Conservation (phyloP, 1,140 invertebrate species). For the Aethina tumida region DNA sequence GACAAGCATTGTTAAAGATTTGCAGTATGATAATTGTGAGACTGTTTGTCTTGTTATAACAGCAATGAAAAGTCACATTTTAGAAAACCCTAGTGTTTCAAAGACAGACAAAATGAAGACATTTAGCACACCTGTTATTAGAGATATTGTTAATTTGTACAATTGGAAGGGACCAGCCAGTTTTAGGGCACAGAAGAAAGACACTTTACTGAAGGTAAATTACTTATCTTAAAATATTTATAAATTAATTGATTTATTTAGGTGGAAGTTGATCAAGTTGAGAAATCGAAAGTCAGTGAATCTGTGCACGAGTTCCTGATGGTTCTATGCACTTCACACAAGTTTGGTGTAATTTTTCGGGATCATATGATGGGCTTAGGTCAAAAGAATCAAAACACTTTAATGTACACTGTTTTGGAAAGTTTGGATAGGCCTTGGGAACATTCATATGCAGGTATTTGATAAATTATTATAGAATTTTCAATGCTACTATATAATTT, state of each 20-base stretch:
- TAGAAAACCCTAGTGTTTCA: slow-evolving; percentile 53
- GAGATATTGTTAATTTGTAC: slow-evolving; percentile 57
- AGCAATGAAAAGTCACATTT: slow-evolving; percentile 55
- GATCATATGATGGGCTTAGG: slow-evolving; percentile 48
- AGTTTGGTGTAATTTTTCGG: slow-evolving; percentile 56
- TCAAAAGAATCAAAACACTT: slow-evolving; percentile 47
- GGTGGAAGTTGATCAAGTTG: slow-evolving; percentile 35
- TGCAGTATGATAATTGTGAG: slow-evolving; percentile 55
- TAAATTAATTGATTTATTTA: slow-evolving; percentile 2
- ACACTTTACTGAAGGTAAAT: slow-evolving; percentile 21
- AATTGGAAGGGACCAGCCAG: slow-evolving; percentile 61
- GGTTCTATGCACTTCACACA: slow-evolving; percentile 56
- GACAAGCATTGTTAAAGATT: slow-evolving; percentile 50
- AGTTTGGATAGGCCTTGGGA: slow-evolving; percentile 55
- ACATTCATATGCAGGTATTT: slow-evolving; percentile 47
- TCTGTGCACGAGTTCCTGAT: slow-evolving; percentile 55
- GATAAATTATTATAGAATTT: too few species aligned
- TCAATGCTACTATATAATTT: too few species aligned
- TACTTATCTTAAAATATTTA: neutral
- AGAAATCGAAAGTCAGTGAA: slow-evolving; percentile 44
- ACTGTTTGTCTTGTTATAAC: slow-evolving; percentile 54
- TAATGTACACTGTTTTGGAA: slow-evolving; percentile 52
- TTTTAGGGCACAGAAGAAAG: slow-evolving; percentile 30
- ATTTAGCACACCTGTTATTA: slow-evolving; percentile 56
- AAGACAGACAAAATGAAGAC: slow-evolving; percentile 64